A percentile compares a stretch with the other conserved stretches of the same genome.
Conservation (phyloP, 1,140 invertebrate genomes). For the Drosophila asahinai region DNA sequence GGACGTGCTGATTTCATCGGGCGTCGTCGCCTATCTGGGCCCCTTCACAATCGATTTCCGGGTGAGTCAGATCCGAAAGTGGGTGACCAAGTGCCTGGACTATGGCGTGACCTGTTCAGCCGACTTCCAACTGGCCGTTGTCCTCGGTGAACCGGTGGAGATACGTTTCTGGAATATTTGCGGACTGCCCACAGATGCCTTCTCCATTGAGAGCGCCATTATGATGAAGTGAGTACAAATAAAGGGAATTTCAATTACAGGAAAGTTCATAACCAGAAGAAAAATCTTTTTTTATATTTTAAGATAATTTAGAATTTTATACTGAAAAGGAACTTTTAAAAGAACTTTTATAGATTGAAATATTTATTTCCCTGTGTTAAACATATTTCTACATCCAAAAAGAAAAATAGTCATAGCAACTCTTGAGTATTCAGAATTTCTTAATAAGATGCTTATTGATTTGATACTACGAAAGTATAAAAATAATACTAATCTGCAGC, state of each 20-base stretch:
- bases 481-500: no score
- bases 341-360: no score
- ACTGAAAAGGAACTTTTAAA: no score
- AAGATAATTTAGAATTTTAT: no score
- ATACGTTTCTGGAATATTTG: constrained; percentile 96
- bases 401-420: no score
- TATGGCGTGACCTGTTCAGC: constrained; percentile 91
- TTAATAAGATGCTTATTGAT: no score
- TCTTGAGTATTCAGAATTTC: no score
- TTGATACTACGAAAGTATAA: no score
- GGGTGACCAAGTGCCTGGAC: constrained; percentile 89
- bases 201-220: constrained; percentile 96
- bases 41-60: constrained; percentile 94
- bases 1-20: constrained; percentile 94
- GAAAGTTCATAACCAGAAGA: no score
- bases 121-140: constrained; percentile 90
- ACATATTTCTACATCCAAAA: no score
- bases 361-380: no score
- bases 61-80: constrained; percentile 87
- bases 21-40: constrained; percentile 95
- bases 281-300: no score
- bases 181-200: constrained; percentile 94
- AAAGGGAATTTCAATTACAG: neutral
- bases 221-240: constrained; percentile 89
- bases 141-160: constrained; percentile 94